phyloP scores from a whole-genome alignment of 2,888 invertebrate species.

The Tetragnatha montana region DNA sequence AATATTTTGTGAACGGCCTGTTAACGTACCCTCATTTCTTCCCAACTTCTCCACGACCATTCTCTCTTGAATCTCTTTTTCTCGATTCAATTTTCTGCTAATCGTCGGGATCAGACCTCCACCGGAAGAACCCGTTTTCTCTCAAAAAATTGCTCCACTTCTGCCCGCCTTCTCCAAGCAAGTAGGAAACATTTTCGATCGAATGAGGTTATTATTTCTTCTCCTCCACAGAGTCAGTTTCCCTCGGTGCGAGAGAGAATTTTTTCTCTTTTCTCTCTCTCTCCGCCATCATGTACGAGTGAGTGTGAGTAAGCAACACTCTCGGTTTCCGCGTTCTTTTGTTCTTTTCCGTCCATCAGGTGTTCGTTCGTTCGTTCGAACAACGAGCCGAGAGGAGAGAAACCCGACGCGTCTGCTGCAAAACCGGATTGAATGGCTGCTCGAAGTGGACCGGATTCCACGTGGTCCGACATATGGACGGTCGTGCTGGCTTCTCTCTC shows the following conservation, averaged over 20 bases:
- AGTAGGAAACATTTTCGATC: background rate
- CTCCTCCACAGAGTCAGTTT: background rate
- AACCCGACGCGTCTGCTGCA: background rate
- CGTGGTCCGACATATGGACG: slow-evolving; percentile 57
- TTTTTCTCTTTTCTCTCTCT: background rate
- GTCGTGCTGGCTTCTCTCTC: background rate
- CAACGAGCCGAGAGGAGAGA: background rate
- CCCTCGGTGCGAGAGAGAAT: background rate
- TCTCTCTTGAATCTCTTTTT: too few species aligned
- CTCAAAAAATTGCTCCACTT: background rate
- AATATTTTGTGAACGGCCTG: too few species aligned
- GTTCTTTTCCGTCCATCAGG: background rate
- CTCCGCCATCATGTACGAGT: background rate
- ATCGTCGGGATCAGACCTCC: too few species aligned
- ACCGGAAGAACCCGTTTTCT: background rate
- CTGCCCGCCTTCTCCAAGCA: background rate
- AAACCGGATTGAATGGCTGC: background rate
- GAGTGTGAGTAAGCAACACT: background rate
- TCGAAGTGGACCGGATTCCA: slow-evolving; percentile 33
- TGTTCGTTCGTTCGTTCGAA: background rate
- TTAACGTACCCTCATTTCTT: too few species aligned
- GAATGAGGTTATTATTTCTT: background rate
- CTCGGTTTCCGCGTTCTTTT: background rate
- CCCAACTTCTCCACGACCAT: too few species aligned
- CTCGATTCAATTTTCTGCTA: too few species aligned